Evolutionary conservation across 1,140 invertebrate species (phyloP).

Genomic region (Eupeodes corollae): DNA sequence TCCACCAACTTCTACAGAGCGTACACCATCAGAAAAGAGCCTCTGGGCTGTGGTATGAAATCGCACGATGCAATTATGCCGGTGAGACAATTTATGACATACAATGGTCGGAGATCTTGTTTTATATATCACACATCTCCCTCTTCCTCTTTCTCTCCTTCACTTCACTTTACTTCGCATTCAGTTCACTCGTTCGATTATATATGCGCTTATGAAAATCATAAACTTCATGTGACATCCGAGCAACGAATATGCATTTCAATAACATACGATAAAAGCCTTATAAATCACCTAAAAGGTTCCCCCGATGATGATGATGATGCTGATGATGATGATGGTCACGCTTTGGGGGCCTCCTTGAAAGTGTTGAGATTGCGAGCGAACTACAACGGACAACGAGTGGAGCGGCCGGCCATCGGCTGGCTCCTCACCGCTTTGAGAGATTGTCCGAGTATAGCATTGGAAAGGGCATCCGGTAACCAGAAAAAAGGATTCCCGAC

Average conservation of each 20-base stretch:
- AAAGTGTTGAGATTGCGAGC: neutral
- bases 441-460: slow-evolving; percentile 2
- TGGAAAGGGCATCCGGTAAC: slow-evolving; percentile 9
- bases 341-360: neutral
- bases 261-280: slow-evolving; percentile 38
- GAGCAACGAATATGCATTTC: slow-evolving; percentile 39
- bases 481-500: neutral
- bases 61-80: slow-evolving; percentile 4
- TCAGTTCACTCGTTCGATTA: slow-evolving; percentile 6
- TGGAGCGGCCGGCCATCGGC: neutral
- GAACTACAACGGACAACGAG: neutral
- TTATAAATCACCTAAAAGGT: slow-evolving; percentile 30
- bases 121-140: neutral
- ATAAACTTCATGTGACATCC: slow-evolving; percentile 35
- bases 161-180: neutral
- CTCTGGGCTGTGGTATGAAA: slow-evolving; percentile 3
- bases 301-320: neutral
- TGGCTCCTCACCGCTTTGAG: neutral
- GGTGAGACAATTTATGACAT: slow-evolving; percentile 33
- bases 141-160: neutral
- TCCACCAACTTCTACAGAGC: too few relatives aligned
- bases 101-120: slow-evolving; percentile 14
- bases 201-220: slow-evolving; percentile 33
- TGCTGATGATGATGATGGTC: neutral
- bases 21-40: too few relatives aligned